Evolutionary conservation across 2,888 invertebrate genomes (phyloP).

Genomic region (Drymonia ruficornis): DNA sequence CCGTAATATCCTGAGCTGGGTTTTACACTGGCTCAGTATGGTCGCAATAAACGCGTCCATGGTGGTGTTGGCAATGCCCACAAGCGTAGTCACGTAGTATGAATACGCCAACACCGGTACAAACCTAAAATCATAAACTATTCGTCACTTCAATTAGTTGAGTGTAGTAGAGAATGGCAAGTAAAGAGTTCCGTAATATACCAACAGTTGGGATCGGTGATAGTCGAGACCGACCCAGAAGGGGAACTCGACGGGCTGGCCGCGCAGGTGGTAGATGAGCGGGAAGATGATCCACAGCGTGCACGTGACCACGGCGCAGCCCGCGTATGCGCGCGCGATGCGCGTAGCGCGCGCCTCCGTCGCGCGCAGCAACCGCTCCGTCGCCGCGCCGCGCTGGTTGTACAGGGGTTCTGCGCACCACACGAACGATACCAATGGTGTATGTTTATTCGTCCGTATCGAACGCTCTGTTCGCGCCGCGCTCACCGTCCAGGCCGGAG

Average conservation of each 20-base stretch:
- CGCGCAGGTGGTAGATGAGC: conserved; percentile 41
- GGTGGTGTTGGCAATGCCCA: conserved; percentile 76
- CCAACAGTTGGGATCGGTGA: conserved; percentile 28
- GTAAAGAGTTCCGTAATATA: neutral
- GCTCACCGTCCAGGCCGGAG: conserved; percentile 35
- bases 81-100: conserved; percentile 70
- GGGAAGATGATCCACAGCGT: conserved; percentile 65
- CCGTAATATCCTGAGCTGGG: conserved; percentile 68
- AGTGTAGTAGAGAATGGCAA: neutral
- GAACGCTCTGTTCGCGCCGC: neutral
- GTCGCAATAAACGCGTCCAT: conserved; percentile 77
- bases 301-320: conserved; percentile 66
- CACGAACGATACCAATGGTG: neutral
- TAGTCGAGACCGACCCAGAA: conserved; percentile 44
- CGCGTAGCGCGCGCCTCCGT: conserved; percentile 39
- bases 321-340: conserved; percentile 44
- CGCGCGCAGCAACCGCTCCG: conserved; percentile 19
- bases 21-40: conserved; percentile 66
- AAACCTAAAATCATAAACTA: conserved; percentile 50
- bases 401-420: conserved; percentile 39
- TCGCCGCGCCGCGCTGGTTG: conserved; percentile 17
- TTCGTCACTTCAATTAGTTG: neutral
- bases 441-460: neutral
- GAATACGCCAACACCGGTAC: conserved; percentile 60
- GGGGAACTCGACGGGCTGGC: conserved; percentile 53